Base-by-base conservation (phyloP, 2,113 vertebrate genomes). In the Cariama cristata region DNA sequence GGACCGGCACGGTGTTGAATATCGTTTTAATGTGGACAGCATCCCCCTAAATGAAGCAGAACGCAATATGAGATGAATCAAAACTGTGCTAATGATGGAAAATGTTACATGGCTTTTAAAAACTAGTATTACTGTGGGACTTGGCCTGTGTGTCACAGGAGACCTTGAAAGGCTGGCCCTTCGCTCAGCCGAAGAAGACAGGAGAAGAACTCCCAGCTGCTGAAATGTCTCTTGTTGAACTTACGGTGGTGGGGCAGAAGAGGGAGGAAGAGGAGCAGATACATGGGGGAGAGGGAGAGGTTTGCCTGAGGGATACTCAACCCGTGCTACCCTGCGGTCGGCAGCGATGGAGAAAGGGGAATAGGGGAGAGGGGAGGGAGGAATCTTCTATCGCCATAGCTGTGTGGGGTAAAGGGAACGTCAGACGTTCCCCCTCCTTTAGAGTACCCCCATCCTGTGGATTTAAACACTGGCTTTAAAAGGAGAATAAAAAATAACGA, bases 401-500 rank as follows among this genome's bases (percentile, higher is more conserved):
- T 60, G 86, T 86, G 73, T 84, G 69, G 82, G 76, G 56, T 93
- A 86, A 91, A 88, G 88, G 74, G 74, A 90, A 95, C 88, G 83
- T 72, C 85, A 96, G 89, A 27, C 38, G 38, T 79, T 73, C 47
- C 38, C 69, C 27, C 68, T 71, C 40, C 88, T 68, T 86, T 24
- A 56, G 47, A 76, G 69, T 8, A 23, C 45, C 47, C 79, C 55
- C n/a, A 63, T 86, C 63, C 85, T 8, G 0, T 59, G 52, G 77
- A 71, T 95, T 92, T 92, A 77, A 96, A 91, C 35, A 23, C 63
- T 59, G 92, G 26, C 38, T 97, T 96, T 97, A 92, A 93, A 94
- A 88, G 91, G 93, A 91, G 91, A 91, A 81, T 80, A 91, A 97
- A 93, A 95, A 96, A 89, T 95, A 97, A 96, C 4, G 44, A 97